Evolutionary conservation across 2,113 vertebrate genomes (phyloP).

Genomic region (Xyrauchen texanus): DNA sequence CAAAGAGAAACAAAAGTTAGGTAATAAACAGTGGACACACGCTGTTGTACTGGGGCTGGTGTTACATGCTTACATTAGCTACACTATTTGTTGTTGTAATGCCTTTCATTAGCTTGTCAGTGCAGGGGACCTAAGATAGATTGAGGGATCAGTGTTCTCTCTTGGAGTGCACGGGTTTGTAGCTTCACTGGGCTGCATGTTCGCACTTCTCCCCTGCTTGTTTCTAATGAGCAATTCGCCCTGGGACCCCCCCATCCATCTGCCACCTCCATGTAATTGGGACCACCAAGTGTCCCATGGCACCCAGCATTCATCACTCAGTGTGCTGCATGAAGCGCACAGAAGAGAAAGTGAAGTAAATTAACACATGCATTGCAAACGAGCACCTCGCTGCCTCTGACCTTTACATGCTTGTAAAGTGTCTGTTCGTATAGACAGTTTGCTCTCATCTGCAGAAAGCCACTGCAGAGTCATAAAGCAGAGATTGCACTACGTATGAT

Average conservation of each 20-base stretch:
- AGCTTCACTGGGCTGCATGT: neutral
- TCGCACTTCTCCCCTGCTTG: neutral
- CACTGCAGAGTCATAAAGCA: too few species aligned
- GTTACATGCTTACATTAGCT: neutral
- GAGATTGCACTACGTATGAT: too few species aligned
- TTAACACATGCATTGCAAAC: slow-evolving; percentile 1
- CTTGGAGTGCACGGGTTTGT: neutral
- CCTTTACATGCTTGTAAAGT: slow-evolving; percentile 13
- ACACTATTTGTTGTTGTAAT: slow-evolving; percentile 5
- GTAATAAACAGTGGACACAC: neutral
- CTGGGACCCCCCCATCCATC: slow-evolving; percentile 59
- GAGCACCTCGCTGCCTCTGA: neutral
- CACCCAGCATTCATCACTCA: slow-evolving; percentile 60
- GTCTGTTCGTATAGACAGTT: neutral
- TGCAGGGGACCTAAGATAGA: neutral
- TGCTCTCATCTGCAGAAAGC: neutral
- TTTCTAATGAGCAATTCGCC: slow-evolving; percentile 56
- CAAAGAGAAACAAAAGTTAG: too few species aligned
- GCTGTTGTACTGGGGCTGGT: neutral
- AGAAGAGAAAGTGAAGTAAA: slow-evolving; percentile 3
- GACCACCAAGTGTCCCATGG: slow-evolving; percentile 57
- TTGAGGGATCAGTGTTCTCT: neutral
- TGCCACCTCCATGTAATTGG: slow-evolving; percentile 65
- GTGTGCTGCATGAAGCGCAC: neutral
- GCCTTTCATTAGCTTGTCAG: neutral